Evolutionary conservation across 2,797 vertebrate species (phyloP), one percentile per base, ranked within the genome.

Genomic region (Myiotriccus ornatus): DNA sequence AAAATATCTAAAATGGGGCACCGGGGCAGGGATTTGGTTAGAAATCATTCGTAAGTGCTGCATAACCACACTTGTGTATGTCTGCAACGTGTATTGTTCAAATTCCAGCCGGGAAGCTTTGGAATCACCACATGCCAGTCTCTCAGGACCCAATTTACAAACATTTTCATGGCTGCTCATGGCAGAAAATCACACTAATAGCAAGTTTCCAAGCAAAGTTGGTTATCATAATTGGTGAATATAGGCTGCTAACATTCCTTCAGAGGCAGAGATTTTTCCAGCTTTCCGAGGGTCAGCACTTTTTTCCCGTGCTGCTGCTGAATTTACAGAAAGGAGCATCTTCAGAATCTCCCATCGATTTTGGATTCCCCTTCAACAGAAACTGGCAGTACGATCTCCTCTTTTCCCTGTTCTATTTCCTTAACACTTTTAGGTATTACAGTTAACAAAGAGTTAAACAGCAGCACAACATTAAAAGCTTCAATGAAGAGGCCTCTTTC

Each of bases 151-250:
- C 83, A 85, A 95, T 92, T 96, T 93, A 86, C n/a, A 80, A 79
- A 79, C 7, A 2, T 49, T 93, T 86, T 60, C 86, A 24, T 22
- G 69, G 68, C 55, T n/a, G 84, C n/a, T 46, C 50, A 30, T 77
- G 90, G 59, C 82, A 96, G 73, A 90, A 97, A 96, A 88, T 53
- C 71, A 90, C 35, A 46, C 46, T 83, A 89, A 86, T 43, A 89
- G 63, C 47, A 94, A 85, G 87, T 94, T 96, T 32, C 69, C 68
- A 84, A 88, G 64, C 65, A 92, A 76, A 69, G 44, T 7, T 91
- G 83, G 47, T 87, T 74, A 79, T 84, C 76, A 11, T 71, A 94
- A 96, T 87, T 93, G 62, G 89, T 88, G 84, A 93, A 90, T 71
- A 49, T 78, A 91, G 43, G 64, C 89, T 94, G 92, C 94, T 95